A percentile compares a stretch with the other conserved stretches of the same genome.
Conservation (phyloP, 2,888 invertebrate genomes). For the Aphidius colemani region DNA sequence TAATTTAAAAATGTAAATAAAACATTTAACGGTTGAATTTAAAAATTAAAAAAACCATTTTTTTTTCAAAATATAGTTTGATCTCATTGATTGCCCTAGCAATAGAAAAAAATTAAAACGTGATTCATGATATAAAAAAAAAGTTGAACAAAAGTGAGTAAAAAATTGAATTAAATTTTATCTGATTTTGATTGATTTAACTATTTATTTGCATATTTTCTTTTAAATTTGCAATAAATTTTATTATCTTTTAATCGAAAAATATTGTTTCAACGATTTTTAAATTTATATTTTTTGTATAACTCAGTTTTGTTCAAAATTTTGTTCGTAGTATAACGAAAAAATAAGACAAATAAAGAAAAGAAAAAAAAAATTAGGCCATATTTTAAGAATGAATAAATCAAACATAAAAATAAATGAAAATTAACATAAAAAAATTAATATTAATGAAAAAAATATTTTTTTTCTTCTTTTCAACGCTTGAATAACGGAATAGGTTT, state of each 20-base stretch:
- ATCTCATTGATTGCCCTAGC: no score
- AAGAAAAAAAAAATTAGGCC: slow-evolving; percentile 46
- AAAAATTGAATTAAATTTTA: not conserved
- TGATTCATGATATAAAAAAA: not conserved
- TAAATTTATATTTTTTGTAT: not conserved
- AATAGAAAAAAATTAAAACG: not conserved
- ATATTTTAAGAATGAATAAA: slow-evolving; percentile 44
- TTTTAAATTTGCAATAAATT: not conserved
- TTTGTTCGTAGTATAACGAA: slow-evolving; percentile 29
- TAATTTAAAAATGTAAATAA: no score
- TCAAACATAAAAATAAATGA: slow-evolving; percentile 30
- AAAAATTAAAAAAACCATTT: no score
- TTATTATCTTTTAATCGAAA: not conserved
- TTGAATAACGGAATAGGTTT: slow-evolving; percentile 2
- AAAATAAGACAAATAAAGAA: slow-evolving; percentile 40
- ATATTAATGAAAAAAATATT: slow-evolving; percentile 20
- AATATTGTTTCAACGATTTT: not conserved
- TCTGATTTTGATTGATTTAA: not conserved
- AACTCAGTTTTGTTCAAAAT: slow-evolving; percentile 11
- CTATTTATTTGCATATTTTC: no score
- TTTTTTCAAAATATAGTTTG: no score
- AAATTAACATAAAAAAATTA: slow-evolving; percentile 28
- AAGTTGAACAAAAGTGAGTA: not conserved
- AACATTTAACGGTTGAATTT: no score
- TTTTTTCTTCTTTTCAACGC: not conserved